Evolutionary conservation across 2,888 invertebrate genomes (phyloP), one percentile per base, ranked within the genome.

Genomic region (Poecilus cupreus): DNA sequence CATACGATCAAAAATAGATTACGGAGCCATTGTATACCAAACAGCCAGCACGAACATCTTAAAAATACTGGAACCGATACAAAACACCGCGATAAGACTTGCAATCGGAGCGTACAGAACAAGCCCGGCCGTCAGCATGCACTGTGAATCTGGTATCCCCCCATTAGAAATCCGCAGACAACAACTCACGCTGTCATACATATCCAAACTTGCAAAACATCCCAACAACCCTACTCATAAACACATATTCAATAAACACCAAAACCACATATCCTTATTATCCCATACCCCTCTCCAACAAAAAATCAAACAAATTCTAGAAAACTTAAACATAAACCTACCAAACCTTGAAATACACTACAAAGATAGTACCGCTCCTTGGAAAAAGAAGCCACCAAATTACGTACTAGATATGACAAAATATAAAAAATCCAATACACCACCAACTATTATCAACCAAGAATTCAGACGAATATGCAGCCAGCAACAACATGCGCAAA

Each of bases 31-130:
- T 20, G 10, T 51, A 18, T 51, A 51, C 11, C 57, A 57, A 57
- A 57, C 57, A 24, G 57, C 57, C 84, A 51, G 51, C 51, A 18
- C 13, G 18, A 51, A 51, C 51, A 18, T 5, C 18, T 16, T 51
- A 16, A 51, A 51, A 51, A 51, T 18, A 18, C 10, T 51, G 18
- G 51, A 51, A 51, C 51, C 51, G 18, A 18, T 51, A 3, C 83
- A 26, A 84, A 82, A 83, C 18, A 70, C 75, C 20, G 81, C 60
- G 1, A 57, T 83, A 0, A 46, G 82, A 78, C 11, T 84, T 1
- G 60, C 81, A 6, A 11, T 82, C 2, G 83, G 83, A 0, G 83
- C 83, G n/a, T n/a, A n/a, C n/a, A n/a, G n/a, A n/a, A n/a, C n/a
- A n/a, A n/a, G n/a, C n/a, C n/a, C n/a, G n/a, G n/a, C n/a, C n/a